These are phyloP conservation scores for Sebastiscus tertius DNA, from an alignment of 2,797 vertebrate genomes.

Conservation along the genomic window DNA sequence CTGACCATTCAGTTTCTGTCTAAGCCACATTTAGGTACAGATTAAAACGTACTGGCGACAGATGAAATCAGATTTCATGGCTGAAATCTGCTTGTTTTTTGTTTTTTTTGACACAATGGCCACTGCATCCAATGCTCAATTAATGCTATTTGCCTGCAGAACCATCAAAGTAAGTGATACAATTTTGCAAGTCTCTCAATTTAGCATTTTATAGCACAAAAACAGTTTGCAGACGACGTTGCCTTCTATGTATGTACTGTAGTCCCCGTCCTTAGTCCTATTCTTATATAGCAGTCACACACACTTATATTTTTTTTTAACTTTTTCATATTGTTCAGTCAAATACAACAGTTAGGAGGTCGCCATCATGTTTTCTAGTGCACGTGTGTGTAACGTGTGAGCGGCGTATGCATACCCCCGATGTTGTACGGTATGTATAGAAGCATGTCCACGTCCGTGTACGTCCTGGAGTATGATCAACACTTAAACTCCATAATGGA, in stretches of 20 bases:
- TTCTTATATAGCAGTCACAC: neutral
- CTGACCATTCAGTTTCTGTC: neutral
- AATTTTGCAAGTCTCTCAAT: neutral
- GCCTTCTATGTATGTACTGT: neutral
- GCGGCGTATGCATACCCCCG: neutral
- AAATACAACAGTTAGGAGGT: neutral
- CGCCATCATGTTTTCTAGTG: neutral
- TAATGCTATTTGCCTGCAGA: neutral
- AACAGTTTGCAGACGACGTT: neutral
- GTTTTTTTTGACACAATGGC: neutral
- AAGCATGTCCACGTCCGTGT: no score
- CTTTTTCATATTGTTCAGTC: neutral
- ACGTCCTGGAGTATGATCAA: neutral
- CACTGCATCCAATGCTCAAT: neutral
- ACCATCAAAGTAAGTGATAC: neutral
- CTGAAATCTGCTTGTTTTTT: neutral
- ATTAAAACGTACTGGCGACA: neutral
- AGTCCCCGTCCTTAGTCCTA: fast-evolving
- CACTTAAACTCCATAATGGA: neutral
- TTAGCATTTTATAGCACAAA: neutral
- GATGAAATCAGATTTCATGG: neutral
- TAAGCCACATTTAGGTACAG: neutral
- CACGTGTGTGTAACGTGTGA: neutral
- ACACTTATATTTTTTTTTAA: neutral
- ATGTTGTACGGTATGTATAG: no score